These are phyloP conservation scores for Zalophus californianus DNA, from an alignment of 2,797 vertebrate genomes.

Conservation along the genomic window DNA sequence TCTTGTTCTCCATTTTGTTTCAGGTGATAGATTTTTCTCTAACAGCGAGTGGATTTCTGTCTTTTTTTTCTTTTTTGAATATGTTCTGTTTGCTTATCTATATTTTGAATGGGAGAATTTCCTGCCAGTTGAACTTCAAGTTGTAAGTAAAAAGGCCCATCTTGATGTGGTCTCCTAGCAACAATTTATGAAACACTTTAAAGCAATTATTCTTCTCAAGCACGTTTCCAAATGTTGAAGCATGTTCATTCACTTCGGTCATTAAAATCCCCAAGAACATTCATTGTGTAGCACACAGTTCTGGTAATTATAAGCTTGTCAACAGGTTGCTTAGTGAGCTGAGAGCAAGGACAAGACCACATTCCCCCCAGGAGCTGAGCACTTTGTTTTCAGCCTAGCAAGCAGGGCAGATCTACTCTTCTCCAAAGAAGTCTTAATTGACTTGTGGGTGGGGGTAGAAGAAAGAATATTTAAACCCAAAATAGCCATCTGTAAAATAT, in stretches of 20 bases:
- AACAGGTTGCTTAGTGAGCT: constrained; percentile 76
- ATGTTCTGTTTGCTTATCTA: constrained; percentile 73
- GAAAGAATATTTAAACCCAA: constrained; percentile 41
- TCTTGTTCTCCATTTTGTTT: constrained; percentile 56
- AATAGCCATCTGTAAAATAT: constrained; percentile 39
- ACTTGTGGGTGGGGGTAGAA: neutral
- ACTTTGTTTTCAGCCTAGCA: constrained; percentile 56
- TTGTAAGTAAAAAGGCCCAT: constrained; percentile 74
- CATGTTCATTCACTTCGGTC: constrained; percentile 79
- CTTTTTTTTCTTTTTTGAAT: constrained; percentile 44
- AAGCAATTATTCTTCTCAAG: constrained; percentile 82
- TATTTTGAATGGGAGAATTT: constrained; percentile 79
- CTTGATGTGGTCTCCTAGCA: constrained; percentile 81
- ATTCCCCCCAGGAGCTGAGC: neutral
- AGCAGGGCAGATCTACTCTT: constrained; percentile 8
- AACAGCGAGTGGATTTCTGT: constrained; percentile 24
- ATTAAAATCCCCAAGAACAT: constrained; percentile 78
- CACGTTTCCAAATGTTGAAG: constrained; percentile 80
- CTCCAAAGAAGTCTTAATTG: constrained; percentile 62
- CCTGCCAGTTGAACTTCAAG: constrained; percentile 76
- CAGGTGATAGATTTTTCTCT: constrained; percentile 30
- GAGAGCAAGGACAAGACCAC: constrained; percentile 43
- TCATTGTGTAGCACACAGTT: constrained; percentile 58
- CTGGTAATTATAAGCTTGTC: constrained; percentile 78
- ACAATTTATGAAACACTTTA: constrained; percentile 82